phyloP scores from a whole-genome alignment of 2,113 vertebrate species.

The Pimephales promelas region DNA sequence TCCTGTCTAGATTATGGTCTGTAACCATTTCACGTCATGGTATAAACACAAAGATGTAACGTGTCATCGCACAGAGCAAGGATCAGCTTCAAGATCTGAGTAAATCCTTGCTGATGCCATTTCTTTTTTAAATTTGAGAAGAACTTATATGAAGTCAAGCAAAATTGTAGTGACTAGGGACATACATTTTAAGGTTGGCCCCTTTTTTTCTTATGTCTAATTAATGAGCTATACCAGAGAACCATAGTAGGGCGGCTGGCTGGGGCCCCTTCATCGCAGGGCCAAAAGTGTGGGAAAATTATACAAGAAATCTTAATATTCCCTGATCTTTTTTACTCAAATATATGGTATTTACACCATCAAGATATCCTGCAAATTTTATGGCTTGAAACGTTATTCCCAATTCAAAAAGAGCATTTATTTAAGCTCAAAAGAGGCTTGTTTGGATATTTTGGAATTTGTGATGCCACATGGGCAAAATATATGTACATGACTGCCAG shows the following conservation, averaged over 20 bases:
- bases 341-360: neutral
- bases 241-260: neutral
- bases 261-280: neutral
- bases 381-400: neutral
- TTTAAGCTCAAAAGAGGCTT: neutral
- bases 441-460: neutral
- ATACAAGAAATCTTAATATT: neutral
- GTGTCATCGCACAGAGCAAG: slow-evolving; percentile 36
- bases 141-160: neutral
- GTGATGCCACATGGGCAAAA: neutral
- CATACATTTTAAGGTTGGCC: neutral
- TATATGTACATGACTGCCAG: neutral
- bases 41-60: slow-evolving; percentile 41
- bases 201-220: neutral
- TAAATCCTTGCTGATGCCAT: neutral
- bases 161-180: neutral
- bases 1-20: slow-evolving; percentile 27
- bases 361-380: neutral
- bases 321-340: neutral
- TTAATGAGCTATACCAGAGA: neutral
- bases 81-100: slow-evolving; percentile 37
- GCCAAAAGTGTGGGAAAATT: neutral
- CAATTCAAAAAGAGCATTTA: neutral
- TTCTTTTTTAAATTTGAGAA: neutral
- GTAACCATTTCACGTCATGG: slow-evolving; percentile 48